Conservation (phyloP, 2,888 invertebrate species). For the Heliconius charithonia region DNA sequence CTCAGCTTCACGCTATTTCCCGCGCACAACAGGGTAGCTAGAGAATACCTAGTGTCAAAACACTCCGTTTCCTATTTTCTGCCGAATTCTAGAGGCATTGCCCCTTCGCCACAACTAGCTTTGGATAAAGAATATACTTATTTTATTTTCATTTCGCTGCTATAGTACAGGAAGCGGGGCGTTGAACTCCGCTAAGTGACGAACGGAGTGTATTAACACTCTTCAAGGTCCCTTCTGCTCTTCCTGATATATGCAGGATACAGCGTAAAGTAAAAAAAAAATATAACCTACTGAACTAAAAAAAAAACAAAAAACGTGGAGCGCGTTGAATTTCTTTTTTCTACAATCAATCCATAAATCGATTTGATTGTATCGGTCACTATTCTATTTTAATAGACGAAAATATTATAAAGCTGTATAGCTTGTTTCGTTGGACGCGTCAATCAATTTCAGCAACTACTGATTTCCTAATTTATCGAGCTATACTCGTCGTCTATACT, state of each 20-base stretch:
- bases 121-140: too few relatives aligned
- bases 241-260: background rate
- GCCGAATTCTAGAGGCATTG: too few relatives aligned
- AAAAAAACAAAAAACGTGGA: fast-evolving
- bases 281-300: background rate
- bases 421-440: background rate
- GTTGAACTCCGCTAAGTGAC: background rate
- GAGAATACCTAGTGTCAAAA: too few relatives aligned
- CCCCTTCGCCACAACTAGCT: too few relatives aligned
- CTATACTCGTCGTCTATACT: too few relatives aligned
- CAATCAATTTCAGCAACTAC: background rate
- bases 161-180: background rate
- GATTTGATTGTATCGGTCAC: too few relatives aligned
- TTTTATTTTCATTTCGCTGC: background rate
- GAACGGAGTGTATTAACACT: background rate
- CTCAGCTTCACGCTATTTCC: too few relatives aligned
- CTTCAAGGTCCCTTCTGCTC: background rate
- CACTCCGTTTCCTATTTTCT: too few relatives aligned
- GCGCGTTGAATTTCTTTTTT: too few relatives aligned
- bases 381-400: background rate
- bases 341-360: too few relatives aligned
- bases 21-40: too few relatives aligned
- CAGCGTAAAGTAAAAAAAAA: background rate
- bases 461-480: too few relatives aligned
- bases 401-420: background rate